phyloP scores from a whole-genome alignment of 2,797 vertebrate genomes.

The Monodelphis domestica region DNA sequence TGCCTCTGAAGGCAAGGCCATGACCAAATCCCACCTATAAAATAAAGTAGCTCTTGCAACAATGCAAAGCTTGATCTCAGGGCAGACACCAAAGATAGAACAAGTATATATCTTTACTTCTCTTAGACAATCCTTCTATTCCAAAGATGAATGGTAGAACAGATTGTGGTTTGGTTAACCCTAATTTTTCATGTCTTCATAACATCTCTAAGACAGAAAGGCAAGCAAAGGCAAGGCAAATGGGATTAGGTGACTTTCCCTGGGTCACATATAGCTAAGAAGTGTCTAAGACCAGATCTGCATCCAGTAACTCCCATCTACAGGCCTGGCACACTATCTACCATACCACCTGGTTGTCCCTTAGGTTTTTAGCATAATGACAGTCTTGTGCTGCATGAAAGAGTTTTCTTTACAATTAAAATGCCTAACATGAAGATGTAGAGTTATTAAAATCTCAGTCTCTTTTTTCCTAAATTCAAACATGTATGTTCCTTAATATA shows the following conservation, averaged over 20 bases:
- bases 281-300: no score
- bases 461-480: background rate
- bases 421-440: background rate
- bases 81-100: background rate
- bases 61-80: constrained; percentile 17
- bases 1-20: constrained; percentile 66
- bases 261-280: no score
- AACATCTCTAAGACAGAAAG: no score
- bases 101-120: constrained; percentile 18
- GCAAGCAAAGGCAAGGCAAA: no score
- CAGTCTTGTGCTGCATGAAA: background rate
- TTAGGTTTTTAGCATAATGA: background rate
- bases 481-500: background rate
- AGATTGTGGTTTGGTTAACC: no score
- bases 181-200: no score
- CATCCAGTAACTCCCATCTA: no score
- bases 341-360: background rate
- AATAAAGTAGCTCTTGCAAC: background rate
- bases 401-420: constrained; percentile 10
- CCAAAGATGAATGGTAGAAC: background rate
- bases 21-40: constrained; percentile 51
- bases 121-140: constrained; percentile 1
- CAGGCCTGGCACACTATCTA: no score
- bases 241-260: no score
- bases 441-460: background rate